A percentile compares a stretch with the other conserved stretches of the same genome.
These are phyloP conservation scores for Phenganax subtilis DNA, from an alignment of 92 coral and sea anemone species.

Conservation along the genomic window DNA sequence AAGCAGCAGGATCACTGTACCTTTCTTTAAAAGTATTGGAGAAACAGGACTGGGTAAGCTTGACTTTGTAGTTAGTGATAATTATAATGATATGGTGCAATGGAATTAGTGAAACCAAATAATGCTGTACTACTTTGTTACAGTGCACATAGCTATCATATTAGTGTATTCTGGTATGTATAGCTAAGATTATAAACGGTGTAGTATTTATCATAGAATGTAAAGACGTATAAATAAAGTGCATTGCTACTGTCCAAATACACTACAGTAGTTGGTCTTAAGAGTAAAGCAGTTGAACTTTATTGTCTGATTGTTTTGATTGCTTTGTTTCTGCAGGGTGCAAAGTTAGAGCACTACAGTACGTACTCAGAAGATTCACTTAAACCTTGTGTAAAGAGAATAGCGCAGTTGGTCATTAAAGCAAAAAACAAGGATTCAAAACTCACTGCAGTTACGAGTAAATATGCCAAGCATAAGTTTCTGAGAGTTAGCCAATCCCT, in stretches of 20 bases:
- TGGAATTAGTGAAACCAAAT: constrained; percentile 62
- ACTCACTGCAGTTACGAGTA: constrained; percentile 65
- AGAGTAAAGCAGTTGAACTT: not conserved
- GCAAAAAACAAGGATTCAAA: constrained; percentile 53
- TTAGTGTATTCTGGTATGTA: not conserved
- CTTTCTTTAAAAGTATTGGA: constrained; percentile 57
- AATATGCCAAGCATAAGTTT: constrained; percentile 72
- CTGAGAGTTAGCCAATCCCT: constrained; percentile 54
- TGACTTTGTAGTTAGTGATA: not conserved
- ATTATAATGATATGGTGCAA: constrained; percentile 49
- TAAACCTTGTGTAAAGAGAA: constrained; percentile 64
- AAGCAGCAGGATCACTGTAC: constrained; percentile 85
- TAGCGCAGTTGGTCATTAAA: constrained; percentile 59
- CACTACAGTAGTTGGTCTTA: not conserved
- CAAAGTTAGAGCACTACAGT: constrained; percentile 86
- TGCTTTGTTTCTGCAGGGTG: constrained; percentile 43
- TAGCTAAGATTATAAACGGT: too few species aligned
- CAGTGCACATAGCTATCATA: not conserved
- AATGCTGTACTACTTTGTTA: not conserved
- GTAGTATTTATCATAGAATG: too few species aligned
- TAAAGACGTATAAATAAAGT: not conserved
- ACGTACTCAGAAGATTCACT: constrained; percentile 61
- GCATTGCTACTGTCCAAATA: not conserved
- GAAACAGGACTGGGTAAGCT: constrained; percentile 67
- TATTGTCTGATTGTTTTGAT: not conserved